Conservation (phyloP, 1,140 invertebrate species). For the Drosophila ironensis region DNA sequence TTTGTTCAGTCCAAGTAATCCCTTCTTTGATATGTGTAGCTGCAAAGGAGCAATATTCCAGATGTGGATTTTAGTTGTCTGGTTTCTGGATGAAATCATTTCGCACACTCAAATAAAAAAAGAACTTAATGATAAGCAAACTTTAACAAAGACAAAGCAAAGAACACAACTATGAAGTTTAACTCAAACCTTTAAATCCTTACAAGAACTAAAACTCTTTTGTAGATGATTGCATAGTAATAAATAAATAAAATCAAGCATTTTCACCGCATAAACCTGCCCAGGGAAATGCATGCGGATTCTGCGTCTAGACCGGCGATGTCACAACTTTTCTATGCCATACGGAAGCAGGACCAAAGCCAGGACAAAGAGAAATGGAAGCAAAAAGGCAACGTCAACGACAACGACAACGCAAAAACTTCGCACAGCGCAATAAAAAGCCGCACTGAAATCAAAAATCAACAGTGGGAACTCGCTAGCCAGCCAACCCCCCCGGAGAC, state of each 20-base stretch:
- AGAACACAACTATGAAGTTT: too few relatives aligned
- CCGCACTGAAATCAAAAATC: slow-evolving; percentile 71
- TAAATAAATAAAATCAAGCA: too few relatives aligned
- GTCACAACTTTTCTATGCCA: slow-evolving; percentile 40
- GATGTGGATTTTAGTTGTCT: not conserved
- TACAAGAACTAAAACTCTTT: too few relatives aligned
- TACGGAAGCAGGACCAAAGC: not conserved
- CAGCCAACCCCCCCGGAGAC: slow-evolving; percentile 40
- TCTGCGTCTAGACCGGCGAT: slow-evolving; percentile 53
- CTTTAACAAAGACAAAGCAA: too few relatives aligned
- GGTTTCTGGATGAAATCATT: not conserved
- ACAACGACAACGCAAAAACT: too few relatives aligned
- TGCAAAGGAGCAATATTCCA: slow-evolving; percentile 15
- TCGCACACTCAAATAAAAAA: not conserved
- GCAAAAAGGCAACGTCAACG: too few relatives aligned
- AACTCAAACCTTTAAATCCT: too few relatives aligned
- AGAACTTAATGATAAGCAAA: too few relatives aligned
- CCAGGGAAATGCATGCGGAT: not conserved
- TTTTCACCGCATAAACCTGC: slow-evolving; percentile 3
- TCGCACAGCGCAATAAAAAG: slow-evolving; percentile 52
- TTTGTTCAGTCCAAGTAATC: slow-evolving; percentile 28
- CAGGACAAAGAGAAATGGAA: not conserved
- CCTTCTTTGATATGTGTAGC: slow-evolving; percentile 30
- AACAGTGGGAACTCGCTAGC: slow-evolving; percentile 53
- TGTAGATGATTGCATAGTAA: too few relatives aligned